phyloP scores from a whole-genome alignment of 2,113 vertebrate species.

The Melanerpes formicivorus region DNA sequence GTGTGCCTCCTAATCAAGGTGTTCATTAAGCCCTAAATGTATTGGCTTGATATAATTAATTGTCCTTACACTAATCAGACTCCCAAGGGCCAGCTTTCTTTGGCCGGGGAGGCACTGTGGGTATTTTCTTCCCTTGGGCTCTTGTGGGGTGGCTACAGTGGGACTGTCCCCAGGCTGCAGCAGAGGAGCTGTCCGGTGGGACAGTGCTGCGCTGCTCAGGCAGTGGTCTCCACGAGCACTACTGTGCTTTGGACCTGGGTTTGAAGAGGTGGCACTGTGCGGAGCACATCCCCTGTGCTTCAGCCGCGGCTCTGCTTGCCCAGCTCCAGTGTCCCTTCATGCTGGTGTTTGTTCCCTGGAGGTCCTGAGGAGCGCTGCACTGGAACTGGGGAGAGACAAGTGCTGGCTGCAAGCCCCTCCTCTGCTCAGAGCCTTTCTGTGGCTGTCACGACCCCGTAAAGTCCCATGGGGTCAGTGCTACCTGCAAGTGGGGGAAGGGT shows the following conservation, averaged over 20 bases:
- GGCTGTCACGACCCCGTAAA: too few species aligned
- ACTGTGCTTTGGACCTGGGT: background rate
- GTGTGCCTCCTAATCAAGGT: background rate
- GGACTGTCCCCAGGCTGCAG: background rate
- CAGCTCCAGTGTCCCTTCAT: background rate
- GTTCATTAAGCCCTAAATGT: background rate
- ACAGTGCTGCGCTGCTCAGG: background rate
- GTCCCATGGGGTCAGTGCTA: background rate
- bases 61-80: background rate
- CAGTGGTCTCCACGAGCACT: background rate
- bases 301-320: background rate
- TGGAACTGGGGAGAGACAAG: background rate
- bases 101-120: background rate
- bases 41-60: background rate
- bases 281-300: background rate
- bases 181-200: background rate
- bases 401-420: background rate
- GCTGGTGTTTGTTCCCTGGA: background rate
- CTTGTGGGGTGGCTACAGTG: background rate
- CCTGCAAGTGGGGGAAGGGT: background rate
- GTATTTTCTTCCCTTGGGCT: background rate
- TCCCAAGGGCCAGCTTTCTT: background rate
- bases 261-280: background rate
- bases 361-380: background rate
- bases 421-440: background rate